phyloP scores from a whole-genome alignment of 2,113 vertebrate species.

The Leucopsar rothschildi region DNA sequence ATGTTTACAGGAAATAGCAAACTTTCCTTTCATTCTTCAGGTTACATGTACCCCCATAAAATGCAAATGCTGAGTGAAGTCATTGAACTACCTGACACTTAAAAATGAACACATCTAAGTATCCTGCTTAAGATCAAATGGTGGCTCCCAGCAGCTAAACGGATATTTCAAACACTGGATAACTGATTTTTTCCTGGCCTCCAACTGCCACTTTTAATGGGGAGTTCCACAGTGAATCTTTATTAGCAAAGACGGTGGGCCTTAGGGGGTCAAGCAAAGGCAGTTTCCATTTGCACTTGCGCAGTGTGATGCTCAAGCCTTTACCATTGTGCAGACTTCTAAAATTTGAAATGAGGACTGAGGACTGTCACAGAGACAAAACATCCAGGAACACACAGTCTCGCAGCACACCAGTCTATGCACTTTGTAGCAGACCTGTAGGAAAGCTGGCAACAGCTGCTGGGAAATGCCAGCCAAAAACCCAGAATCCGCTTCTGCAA shows the following conservation, averaged over 20 bases:
- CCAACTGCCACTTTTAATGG: neutral
- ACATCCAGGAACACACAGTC: neutral
- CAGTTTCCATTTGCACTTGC: neutral
- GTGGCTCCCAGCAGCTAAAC: constrained; percentile 50
- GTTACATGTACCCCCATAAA: constrained; percentile 26
- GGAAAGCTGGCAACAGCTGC: neutral
- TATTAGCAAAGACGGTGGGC: neutral
- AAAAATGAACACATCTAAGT: constrained; percentile 53
- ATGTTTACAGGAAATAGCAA: constrained; percentile 68
- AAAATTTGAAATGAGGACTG: neutral
- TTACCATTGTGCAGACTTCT: neutral
- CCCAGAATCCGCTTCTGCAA: neutral
- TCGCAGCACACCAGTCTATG: neutral
- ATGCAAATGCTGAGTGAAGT: constrained; percentile 1
- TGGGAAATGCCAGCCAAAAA: neutral
- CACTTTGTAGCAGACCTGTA: neutral
- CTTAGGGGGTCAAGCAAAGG: neutral
- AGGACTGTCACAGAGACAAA: neutral
- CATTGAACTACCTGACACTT: constrained; percentile 47
- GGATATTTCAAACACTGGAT: constrained; percentile 54
- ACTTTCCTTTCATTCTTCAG: constrained; percentile 50
- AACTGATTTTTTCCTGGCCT: constrained; percentile 32
- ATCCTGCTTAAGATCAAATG: constrained; percentile 67
- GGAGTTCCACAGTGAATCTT: neutral
- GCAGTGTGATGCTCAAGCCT: neutral